Evolutionary conservation across 1,140 invertebrate species (phyloP).

Genomic region (Drosophila equinoxialis): DNA sequence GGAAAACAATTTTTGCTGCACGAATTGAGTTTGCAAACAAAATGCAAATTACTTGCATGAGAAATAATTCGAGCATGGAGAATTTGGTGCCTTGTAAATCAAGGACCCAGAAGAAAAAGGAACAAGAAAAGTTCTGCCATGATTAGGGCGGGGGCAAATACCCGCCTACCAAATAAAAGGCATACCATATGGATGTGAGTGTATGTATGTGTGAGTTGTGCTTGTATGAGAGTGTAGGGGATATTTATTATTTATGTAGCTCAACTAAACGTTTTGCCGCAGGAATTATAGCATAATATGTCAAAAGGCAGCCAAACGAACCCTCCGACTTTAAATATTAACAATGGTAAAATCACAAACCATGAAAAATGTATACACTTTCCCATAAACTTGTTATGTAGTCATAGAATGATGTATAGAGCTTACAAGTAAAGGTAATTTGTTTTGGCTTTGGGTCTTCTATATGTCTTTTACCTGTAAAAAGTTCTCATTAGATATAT

Average conservation of each 20-base stretch:
- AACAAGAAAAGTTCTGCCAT: conserved; percentile 24
- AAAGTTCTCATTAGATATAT: too few relatives aligned
- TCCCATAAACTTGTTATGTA: neutral
- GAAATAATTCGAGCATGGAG: conserved; percentile 38
- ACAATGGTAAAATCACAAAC: neutral
- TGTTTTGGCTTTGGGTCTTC: too few relatives aligned
- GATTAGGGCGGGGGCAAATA: conserved; percentile 8
- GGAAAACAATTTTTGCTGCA: conserved; percentile 72
- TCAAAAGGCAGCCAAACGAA: conserved; percentile 63
- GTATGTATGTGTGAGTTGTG: conserved; percentile 9
- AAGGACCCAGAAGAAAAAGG: conserved; percentile 23
- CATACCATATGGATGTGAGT: conserved; percentile 29
- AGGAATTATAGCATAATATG: conserved; percentile 78
- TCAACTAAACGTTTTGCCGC: conserved; percentile 78
- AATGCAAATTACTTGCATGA: conserved; percentile 62
- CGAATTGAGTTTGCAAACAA: conserved; percentile 62
- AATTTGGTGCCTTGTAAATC: conserved; percentile 46
- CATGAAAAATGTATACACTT: conserved; percentile 29
- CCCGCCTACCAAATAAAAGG: neutral
- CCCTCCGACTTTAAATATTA: conserved; percentile 62
- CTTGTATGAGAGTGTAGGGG: conserved; percentile 17
- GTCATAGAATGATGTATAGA: neutral
- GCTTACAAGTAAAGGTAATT: neutral
- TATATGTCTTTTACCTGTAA: too few relatives aligned
- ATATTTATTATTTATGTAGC: conserved; percentile 80